phyloP scores from a whole-genome alignment of 2,797 vertebrate genomes.

The Acridotheres tristis region DNA sequence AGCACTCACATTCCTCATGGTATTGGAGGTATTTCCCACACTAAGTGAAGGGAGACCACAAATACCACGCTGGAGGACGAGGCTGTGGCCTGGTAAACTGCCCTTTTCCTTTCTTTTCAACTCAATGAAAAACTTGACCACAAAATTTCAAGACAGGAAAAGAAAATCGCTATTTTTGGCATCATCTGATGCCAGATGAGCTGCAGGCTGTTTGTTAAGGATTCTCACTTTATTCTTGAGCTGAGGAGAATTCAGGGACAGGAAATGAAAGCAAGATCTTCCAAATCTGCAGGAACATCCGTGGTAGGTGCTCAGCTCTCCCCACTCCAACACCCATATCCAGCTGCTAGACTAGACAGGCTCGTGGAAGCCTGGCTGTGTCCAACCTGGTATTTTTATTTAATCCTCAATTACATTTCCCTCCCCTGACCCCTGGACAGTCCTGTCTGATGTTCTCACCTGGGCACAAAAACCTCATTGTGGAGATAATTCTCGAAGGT shows the following conservation, averaged over 20 bases:
- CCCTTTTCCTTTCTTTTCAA: slow-evolving; percentile 36
- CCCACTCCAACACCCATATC: neutral
- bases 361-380: neutral
- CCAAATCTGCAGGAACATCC: neutral
- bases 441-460: slow-evolving; percentile 63
- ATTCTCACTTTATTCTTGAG: neutral
- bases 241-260: neutral
- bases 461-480: slow-evolving; percentile 93
- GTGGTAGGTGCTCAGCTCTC: neutral
- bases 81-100: neutral
- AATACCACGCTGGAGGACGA: neutral
- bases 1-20: neutral
- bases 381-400: neutral
- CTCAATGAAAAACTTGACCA: neutral
- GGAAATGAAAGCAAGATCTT: neutral
- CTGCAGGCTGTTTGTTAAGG: neutral
- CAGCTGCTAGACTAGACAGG: neutral
- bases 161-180: neutral
- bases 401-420: neutral
- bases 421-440: neutral
- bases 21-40: slow-evolving; percentile 23
- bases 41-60: slow-evolving; percentile 34
- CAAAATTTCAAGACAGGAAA: neutral
- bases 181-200: neutral
- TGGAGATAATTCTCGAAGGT: slow-evolving; percentile 96